Evolutionary conservation across 2,113 vertebrate species (phyloP).

Genomic region (Ictidomys tridecemlineatus): DNA sequence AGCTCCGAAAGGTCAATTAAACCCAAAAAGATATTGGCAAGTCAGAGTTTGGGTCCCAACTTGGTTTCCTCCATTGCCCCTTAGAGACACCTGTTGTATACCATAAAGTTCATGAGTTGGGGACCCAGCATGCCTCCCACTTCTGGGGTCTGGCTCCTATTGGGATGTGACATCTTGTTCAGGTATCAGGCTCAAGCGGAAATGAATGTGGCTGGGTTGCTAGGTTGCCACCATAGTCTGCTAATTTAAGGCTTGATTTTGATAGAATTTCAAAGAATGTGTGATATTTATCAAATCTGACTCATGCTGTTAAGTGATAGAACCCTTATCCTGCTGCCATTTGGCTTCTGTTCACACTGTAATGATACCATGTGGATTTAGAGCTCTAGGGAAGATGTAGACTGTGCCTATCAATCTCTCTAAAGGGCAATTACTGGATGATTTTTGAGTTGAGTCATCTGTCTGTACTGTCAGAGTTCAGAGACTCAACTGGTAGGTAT

Average conservation of each 20-base stretch:
- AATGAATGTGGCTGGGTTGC: constrained; percentile 52
- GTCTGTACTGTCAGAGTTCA: constrained; percentile 7
- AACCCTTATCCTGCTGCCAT: constrained; percentile 58
- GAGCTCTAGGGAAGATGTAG: constrained; percentile 18
- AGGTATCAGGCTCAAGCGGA: constrained; percentile 32
- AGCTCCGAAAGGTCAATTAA: not conserved
- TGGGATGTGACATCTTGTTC: not conserved
- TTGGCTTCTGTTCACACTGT: constrained; percentile 45
- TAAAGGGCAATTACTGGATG: constrained; percentile 46
- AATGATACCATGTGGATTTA: not conserved
- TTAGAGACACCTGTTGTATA: not conserved
- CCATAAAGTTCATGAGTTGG: not conserved
- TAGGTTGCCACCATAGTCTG: constrained; percentile 57
- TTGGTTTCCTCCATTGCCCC: not conserved
- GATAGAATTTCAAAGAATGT: constrained; percentile 73
- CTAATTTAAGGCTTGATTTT: constrained; percentile 75
- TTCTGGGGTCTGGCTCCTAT: not conserved
- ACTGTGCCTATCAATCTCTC: constrained; percentile 42
- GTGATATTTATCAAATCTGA: constrained; percentile 71
- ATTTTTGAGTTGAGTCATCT: constrained; percentile 44
- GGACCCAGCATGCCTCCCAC: not conserved
- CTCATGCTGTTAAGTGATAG: constrained; percentile 62
- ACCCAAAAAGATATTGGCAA: not conserved
- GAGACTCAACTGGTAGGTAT: not conserved
- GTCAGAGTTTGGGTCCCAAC: not conserved